These are phyloP conservation scores for Flexamia atlantica DNA, from an alignment of 2,888 invertebrate genomes.

Conservation along the genomic window DNA sequence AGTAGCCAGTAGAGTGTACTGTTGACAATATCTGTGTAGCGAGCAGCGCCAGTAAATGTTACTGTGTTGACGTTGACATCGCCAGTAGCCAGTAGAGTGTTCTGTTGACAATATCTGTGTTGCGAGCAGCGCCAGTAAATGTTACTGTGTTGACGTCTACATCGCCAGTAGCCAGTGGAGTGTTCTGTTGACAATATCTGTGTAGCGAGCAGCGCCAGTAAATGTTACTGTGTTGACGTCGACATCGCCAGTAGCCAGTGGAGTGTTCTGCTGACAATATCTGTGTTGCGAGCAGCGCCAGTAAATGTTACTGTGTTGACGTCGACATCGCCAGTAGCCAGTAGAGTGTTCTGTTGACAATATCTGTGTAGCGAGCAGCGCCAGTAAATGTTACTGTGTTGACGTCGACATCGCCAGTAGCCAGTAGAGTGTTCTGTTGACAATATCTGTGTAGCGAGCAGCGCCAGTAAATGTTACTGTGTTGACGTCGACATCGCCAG, in stretches of 20 bases:
- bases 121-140: background rate
- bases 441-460: too few relatives aligned
- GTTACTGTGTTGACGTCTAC: too few relatives aligned
- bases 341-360: too few relatives aligned
- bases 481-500: too few relatives aligned
- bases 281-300: background rate
- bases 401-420: background rate
- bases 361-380: background rate
- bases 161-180: background rate
- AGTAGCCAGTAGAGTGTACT: too few relatives aligned
- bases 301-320: background rate
- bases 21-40: too few relatives aligned
- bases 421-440: too few relatives aligned
- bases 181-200: too few relatives aligned
- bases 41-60: too few relatives aligned
- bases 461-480: too few relatives aligned
- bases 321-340: too few relatives aligned
- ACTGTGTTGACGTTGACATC: too few relatives aligned
- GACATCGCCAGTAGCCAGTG: background rate
- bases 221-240: background rate
- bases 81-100: background rate
- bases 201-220: background rate
- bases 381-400: background rate
- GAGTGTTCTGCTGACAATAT: conserved; percentile 1
- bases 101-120: conserved; percentile 8